These are phyloP conservation scores for Drepana arcuata DNA, from an alignment of 1,140 invertebrate genomes.

Conservation along the genomic window DNA sequence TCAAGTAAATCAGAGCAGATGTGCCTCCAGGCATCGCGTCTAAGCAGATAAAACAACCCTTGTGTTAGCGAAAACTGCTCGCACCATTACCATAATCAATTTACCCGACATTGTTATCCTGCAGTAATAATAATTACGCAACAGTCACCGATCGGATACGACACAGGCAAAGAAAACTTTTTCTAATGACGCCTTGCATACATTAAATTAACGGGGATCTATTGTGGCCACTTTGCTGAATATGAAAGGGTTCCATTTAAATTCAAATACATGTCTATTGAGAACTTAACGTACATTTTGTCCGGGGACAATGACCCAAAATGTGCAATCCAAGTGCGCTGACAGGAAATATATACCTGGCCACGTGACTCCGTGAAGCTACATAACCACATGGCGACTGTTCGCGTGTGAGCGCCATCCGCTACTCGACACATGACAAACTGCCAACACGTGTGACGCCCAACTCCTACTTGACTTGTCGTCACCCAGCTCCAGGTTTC, in stretches of 20 bases:
- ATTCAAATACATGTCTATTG: neutral
- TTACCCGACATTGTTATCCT: slow-evolving; percentile 24
- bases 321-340: slow-evolving; percentile 42
- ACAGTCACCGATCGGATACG: slow-evolving; percentile 11
- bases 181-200: neutral
- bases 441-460: slow-evolving; percentile 32
- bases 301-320: slow-evolving; percentile 25
- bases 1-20: slow-evolving; percentile 60
- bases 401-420: slow-evolving; percentile 32
- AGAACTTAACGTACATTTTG: neutral
- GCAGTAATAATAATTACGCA: slow-evolving; percentile 26
- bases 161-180: neutral
- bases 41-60: slow-evolving; percentile 39
- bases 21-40: slow-evolving; percentile 36
- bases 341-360: slow-evolving; percentile 43
- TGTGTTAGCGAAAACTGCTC: slow-evolving; percentile 19
- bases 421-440: slow-evolving; percentile 24
- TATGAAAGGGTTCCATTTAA: neutral
- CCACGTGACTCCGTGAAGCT: slow-evolving; percentile 40
- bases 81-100: slow-evolving; percentile 46
- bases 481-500: too few species aligned
- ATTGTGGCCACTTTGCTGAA: neutral
- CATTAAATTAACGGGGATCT: neutral
- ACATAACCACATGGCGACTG: slow-evolving; percentile 35
- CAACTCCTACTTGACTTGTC: slow-evolving; percentile 11